Conservation (phyloP, 2,113 vertebrate genomes). For the Syngnathus scovelli region DNA sequence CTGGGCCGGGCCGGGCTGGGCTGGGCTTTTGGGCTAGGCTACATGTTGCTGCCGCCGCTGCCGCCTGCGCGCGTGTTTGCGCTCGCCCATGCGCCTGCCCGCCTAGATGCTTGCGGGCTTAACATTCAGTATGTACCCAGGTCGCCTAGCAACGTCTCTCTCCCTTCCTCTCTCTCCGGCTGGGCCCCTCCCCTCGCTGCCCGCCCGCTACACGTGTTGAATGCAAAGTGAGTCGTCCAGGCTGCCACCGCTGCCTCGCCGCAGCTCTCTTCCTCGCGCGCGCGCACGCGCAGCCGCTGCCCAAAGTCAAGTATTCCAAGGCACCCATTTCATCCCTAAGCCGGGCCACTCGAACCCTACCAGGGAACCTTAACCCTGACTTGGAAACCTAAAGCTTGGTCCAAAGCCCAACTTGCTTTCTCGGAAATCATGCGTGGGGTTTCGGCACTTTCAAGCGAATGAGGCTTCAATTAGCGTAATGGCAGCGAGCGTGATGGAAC, state of each 20-base stretch:
- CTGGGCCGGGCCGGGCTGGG: neutral
- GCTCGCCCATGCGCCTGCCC: conserved; percentile 53
- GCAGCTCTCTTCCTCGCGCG: neutral
- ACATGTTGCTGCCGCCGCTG: conserved; percentile 69
- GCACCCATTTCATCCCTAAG: neutral
- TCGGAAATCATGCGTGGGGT: neutral
- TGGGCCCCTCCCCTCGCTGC: conserved; percentile 44
- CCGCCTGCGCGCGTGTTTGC: conserved; percentile 51
- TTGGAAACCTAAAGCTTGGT: neutral
- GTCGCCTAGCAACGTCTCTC: conserved; percentile 73
- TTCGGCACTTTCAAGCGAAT: too few relatives aligned
- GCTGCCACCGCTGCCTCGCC: conserved; percentile 9
- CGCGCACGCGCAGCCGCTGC: neutral
- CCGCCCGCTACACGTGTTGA: conserved; percentile 74
- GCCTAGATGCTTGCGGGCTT: conserved; percentile 66
- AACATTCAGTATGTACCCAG: conserved; percentile 79
- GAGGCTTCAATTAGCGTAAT: too few relatives aligned
- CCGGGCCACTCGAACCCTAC: neutral
- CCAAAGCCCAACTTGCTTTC: neutral
- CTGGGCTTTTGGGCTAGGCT: conserved; percentile 53
- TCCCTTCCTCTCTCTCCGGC: conserved; percentile 8
- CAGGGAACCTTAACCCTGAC: neutral
- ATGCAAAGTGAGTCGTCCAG: conserved; percentile 68
- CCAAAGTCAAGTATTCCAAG: neutral
- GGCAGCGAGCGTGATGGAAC: too few relatives aligned